A percentile compares a stretch with the other conserved stretches of the same genome.
Evolutionary conservation across 2,888 invertebrate genomes (phyloP).

Genomic region (Lasioglossum lativentre): DNA sequence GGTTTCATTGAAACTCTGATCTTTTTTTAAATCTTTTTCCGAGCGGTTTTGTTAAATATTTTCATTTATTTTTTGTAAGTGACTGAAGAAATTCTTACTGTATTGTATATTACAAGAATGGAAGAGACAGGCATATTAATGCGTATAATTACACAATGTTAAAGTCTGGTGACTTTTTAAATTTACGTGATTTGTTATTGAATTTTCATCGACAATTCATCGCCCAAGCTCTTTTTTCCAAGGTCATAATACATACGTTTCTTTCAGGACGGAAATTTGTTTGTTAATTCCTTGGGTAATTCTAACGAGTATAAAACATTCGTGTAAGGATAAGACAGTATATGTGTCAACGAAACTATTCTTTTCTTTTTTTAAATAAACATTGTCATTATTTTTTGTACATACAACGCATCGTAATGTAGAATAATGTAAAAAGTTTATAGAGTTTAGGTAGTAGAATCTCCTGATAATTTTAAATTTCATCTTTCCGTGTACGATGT

Average conservation of each 20-base stretch:
- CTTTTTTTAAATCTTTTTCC: neutral
- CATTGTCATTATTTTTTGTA: conserved; percentile 17
- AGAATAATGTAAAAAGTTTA: conserved; percentile 18
- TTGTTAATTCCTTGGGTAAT: conserved; percentile 39
- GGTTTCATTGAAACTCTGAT: conserved; percentile 37
- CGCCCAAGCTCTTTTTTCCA: neutral
- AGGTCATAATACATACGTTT: neutral
- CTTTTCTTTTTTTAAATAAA: neutral
- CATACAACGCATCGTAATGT: conserved; percentile 9
- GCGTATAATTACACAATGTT: neutral
- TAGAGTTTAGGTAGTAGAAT: neutral
- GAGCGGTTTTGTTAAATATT: neutral
- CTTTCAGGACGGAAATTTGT: neutral
- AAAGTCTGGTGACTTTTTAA: neutral
- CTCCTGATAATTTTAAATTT: conserved; percentile 5
- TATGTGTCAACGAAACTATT: neutral
- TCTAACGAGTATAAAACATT: neutral
- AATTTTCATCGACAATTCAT: neutral
- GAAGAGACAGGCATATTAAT: neutral
- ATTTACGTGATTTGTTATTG: neutral
- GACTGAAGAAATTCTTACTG: neutral
- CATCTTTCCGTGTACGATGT: neutral
- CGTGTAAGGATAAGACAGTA: neutral
- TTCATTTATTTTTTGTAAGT: neutral
- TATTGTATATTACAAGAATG: neutral